phyloP scores from a whole-genome alignment of 2,888 invertebrate genomes.

The Drosophila austrosaltans region DNA sequence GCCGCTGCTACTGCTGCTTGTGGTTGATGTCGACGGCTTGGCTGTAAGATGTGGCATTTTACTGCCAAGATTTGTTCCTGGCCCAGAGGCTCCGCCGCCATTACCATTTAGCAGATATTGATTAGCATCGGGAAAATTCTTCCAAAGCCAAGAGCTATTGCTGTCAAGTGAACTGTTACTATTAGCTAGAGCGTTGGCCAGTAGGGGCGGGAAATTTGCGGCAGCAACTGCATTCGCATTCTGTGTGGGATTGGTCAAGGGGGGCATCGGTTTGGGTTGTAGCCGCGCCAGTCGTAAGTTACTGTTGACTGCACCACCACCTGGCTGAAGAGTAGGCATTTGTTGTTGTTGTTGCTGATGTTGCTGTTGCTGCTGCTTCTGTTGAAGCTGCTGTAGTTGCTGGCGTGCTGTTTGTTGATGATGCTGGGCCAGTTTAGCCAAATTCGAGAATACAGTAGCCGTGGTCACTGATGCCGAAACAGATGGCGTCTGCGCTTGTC shows the following conservation, averaged over 20 bases:
- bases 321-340: constrained; percentile 53
- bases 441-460: constrained; percentile 26
- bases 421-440: constrained; percentile 47
- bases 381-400: constrained; percentile 13
- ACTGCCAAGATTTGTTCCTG: constrained; percentile 15
- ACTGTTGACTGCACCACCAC: constrained; percentile 24
- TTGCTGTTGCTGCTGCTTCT: constrained; percentile 41
- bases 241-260: constrained; percentile 51
- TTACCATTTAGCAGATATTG: constrained; percentile 80
- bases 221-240: background rate
- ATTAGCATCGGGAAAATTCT: constrained; percentile 81
- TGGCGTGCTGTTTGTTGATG: constrained; percentile 54
- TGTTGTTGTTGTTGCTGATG: constrained; percentile 48
- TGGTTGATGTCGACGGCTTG: constrained; percentile 72
- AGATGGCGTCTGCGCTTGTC: constrained; percentile 18
- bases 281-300: constrained; percentile 55
- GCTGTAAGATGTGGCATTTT: constrained; percentile 74
- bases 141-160: constrained; percentile 76
- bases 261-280: constrained; percentile 63
- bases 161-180: constrained; percentile 44
- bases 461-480: constrained; percentile 3
- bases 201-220: constrained; percentile 58
- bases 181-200: constrained; percentile 61
- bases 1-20: constrained; percentile 69
- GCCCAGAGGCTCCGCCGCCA: constrained; percentile 27